Base-by-base conservation (phyloP, 2,888 invertebrate genomes). In the Eupithecia insigniata region DNA sequence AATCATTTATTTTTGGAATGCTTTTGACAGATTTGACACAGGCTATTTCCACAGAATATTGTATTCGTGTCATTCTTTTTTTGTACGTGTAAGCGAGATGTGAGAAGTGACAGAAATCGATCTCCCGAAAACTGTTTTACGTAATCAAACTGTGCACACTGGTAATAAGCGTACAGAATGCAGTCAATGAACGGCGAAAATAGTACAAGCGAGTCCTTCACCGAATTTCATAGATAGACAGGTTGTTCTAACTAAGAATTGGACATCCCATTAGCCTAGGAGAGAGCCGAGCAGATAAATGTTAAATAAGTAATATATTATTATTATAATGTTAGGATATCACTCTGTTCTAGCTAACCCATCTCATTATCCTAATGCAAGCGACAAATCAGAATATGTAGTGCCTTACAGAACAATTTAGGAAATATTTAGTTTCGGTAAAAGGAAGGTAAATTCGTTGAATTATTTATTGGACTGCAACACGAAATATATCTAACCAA, bases 241-340 rank as follows among this genome's bases (percentile, higher is more conserved):
- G 26, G 55, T 26, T 74, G 68, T 77, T 77, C 76, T 67, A 16
- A 46, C 60, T 70, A 69, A 62, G 66, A 73, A 76, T 71, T 65
- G 71, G 71, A 36, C 55, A 70, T 71, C 60, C 69, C 65, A 62
- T 65, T 43, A 67, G 55, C 67, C 39, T 67, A 70, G 12, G 46
- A 32, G 43, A 62, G 73, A 73, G 66, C 66, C 61, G 73, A 76
- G 73, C 71, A 28, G 73, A 71, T 66, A 67, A 60, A 61, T n/a
- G 16, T 30, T 22, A 60, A 32, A 36, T 18, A 55, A 16, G 30
- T 8, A 51, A 22, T 62, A 8, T 26, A 30, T 5, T 22, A 36
- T 1, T 22, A 18, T 16, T 16, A 28, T 6, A 30, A 64, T 36
- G 64, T 64, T 36, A 28, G 61, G 55, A 51, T 58, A 70, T 73